phyloP scores from a whole-genome alignment of 2,797 vertebrate species.

The Anguilla obscura region DNA sequence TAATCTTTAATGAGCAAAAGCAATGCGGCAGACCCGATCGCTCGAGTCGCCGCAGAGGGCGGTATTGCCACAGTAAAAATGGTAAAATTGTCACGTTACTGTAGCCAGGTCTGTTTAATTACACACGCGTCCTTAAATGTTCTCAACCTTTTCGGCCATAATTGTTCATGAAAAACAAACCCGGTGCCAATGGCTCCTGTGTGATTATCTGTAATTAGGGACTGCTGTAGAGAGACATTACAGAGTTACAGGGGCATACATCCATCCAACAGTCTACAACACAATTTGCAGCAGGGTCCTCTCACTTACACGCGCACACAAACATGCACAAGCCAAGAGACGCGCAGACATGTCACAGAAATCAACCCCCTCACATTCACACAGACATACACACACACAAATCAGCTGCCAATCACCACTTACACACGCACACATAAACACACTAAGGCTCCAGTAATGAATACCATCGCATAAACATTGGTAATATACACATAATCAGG shows the following conservation, averaged over 20 bases:
- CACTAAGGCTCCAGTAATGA: slow-evolving; percentile 24
- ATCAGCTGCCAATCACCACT: background rate
- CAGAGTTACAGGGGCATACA: background rate
- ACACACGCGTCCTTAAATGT: background rate
- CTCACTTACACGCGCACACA: background rate
- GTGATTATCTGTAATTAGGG: background rate
- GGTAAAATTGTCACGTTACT: background rate
- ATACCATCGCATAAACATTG: slow-evolving; percentile 18
- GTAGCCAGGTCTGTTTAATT: background rate
- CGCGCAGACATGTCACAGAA: background rate
- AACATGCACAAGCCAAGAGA: background rate
- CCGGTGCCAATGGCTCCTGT: background rate
- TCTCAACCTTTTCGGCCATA: background rate
- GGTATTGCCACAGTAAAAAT: background rate
- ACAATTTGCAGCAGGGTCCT: background rate
- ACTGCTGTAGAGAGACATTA: background rate
- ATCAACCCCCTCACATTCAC: background rate
- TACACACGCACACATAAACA: slow-evolving; percentile 29
- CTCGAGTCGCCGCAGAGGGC: background rate
- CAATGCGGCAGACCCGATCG: background rate
- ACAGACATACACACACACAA: slow-evolving; percentile 23
- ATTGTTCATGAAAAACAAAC: background rate
- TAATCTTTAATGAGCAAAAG: background rate
- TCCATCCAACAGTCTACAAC: background rate
- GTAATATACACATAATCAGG: background rate